phyloP scores from a whole-genome alignment of 2,797 vertebrate genomes.

The Poecilia velifera region DNA sequence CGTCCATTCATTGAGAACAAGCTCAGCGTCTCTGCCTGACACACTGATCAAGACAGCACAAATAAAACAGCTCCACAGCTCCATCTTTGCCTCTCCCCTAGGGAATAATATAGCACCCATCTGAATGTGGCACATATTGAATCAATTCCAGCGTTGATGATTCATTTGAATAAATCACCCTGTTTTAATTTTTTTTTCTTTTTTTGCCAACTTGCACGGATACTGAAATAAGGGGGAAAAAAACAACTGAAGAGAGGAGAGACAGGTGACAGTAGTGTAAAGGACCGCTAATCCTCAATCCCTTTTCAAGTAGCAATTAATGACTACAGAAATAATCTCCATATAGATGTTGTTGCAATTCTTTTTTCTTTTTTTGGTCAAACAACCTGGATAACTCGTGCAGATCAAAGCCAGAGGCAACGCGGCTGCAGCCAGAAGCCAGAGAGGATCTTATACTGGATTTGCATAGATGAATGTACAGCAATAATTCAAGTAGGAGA shows the following conservation, averaged over 20 bases:
- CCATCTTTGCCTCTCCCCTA: conserved; percentile 78
- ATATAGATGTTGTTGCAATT: conserved; percentile 70
- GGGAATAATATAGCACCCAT: conserved; percentile 81
- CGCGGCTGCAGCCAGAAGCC: conserved; percentile 76
- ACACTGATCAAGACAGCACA: conserved; percentile 83
- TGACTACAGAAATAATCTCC: conserved; percentile 78
- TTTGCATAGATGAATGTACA: conserved; percentile 79
- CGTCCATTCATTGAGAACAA: conserved; percentile 81
- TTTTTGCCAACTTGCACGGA: conserved; percentile 77
- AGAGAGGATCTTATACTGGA: conserved; percentile 80
- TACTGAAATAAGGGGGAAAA: conserved; percentile 61
- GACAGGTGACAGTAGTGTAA: conserved; percentile 71
- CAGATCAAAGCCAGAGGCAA: conserved; percentile 70
- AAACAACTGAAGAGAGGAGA: conserved; percentile 60
- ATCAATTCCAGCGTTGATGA: conserved; percentile 77
- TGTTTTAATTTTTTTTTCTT: conserved; percentile 56
- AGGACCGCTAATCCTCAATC: conserved; percentile 74
- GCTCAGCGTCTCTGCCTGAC: conserved; percentile 81
- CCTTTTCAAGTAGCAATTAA: conserved; percentile 79
- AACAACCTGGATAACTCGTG: conserved; percentile 67
- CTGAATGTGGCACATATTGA: conserved; percentile 81
- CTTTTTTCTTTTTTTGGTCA: conserved; percentile 67
- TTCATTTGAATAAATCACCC: conserved; percentile 80
- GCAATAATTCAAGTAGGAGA: conserved; percentile 66
- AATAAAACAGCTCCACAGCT: conserved; percentile 79